Conservation (phyloP, 2,888 invertebrate species). For the Sarcophaga caerulescens region DNA sequence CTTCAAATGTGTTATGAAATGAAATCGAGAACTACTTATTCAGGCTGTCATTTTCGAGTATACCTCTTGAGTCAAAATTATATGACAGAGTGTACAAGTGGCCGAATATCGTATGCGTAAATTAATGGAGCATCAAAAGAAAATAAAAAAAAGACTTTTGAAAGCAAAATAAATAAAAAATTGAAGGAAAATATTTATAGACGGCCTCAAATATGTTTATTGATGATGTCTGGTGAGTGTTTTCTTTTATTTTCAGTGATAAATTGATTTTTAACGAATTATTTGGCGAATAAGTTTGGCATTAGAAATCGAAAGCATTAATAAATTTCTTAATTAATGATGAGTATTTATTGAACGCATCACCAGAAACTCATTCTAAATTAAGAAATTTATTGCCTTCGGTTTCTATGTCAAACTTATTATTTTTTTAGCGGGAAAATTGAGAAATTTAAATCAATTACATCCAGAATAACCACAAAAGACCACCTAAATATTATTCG, state of each 20-base stretch:
- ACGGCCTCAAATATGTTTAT: constrained; percentile 1
- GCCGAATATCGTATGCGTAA: constrained; percentile 14
- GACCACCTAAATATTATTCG: no score
- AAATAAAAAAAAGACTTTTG: neutral
- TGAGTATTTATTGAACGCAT: neutral
- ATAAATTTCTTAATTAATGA: neutral
- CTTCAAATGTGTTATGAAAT: constrained; percentile 4
- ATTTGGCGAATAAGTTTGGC: constrained; percentile 5
- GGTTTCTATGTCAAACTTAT: no score
- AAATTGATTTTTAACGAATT: constrained; percentile 31
- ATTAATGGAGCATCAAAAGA: constrained; percentile 12
- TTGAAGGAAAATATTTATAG: no score
- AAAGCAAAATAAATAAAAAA: neutral
- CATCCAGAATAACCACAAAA: no score
- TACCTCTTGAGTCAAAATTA: neutral
- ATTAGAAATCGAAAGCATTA: neutral
- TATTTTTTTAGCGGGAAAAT: no score
- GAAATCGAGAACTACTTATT: constrained; percentile 22
- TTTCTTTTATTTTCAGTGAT: neutral
- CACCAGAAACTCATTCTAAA: no score
- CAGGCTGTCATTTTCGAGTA: neutral
- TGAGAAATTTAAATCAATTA: no score
- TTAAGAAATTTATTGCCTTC: no score
- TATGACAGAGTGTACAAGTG: constrained; percentile 5
- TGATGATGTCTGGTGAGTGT: constrained; percentile 39